These are phyloP conservation scores for Trachelus stipa DNA, from an alignment of 2,888 invertebrate species.

Conservation along the genomic window DNA sequence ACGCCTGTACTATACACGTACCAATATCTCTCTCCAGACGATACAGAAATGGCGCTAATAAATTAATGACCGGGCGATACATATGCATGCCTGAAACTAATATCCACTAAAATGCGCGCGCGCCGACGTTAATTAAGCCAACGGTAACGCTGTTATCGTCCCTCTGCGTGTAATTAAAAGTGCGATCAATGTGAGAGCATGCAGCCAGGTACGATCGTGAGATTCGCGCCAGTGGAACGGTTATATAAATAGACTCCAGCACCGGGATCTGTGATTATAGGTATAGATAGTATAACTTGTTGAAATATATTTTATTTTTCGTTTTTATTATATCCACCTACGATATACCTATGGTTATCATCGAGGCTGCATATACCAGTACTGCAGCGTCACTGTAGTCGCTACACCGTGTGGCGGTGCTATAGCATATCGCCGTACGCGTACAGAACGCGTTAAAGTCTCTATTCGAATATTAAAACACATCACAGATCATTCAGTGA, in stretches of 20 bases:
- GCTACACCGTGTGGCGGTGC: not conserved
- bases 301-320: not conserved
- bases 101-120: not conserved
- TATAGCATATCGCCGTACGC: not conserved
- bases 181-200: not conserved
- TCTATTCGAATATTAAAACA: not conserved
- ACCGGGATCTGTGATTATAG: not conserved
- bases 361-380: not conserved
- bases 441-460: not conserved
- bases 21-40: not conserved
- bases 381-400: not conserved
- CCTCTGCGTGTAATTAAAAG: conserved; percentile 48
- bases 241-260: not conserved
- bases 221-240: not conserved
- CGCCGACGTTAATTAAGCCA: conserved; percentile 36
- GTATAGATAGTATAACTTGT: not conserved
- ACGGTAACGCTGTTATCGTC: conserved; percentile 43
- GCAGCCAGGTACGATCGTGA: not conserved
- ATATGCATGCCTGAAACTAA: not conserved
- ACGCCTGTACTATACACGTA: not conserved
- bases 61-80: not conserved
- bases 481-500: not conserved
- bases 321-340: not conserved
- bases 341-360: not conserved
- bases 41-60: not conserved